Evolutionary conservation across 2,113 vertebrate species (phyloP), one percentile per base, ranked within the genome.

Genomic region (Nesospiza acunhae): DNA sequence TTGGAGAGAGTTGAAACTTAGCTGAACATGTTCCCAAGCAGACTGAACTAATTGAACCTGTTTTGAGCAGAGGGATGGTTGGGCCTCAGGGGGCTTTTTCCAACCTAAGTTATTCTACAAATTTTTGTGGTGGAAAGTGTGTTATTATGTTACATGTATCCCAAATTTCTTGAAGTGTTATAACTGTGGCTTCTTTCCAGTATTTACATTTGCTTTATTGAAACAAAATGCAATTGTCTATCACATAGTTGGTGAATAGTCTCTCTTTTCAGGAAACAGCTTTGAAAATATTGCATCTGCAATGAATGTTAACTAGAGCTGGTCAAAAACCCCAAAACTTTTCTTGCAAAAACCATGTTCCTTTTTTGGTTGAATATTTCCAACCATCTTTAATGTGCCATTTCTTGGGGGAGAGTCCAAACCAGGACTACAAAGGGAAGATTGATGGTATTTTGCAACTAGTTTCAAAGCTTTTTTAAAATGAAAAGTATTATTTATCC

Each of bases 321-420:
- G 46, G 68, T 92, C 46, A 90, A 94, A 97, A 96, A 59, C 16
- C 59, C 86, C 90, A 81, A 90, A 92, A 24, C 13, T 74, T 95
- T 96, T 93, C 83, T 84, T 84, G 63, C 30, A 92, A 84, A 94
- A 96, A 10, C 7, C 55, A 59, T 42, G 92, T 96, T 96, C 96
- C 96, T 90, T 94, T 94, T 96, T 92, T 86, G 79, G 86, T 77
- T 77, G 44, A 86, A 16, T 62, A 11, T 73, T 90, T 86, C 72
- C 33, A 89, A 15, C 55, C 59, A 44, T 84, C 19, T 88, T 73
- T 73, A 46, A 73, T 73, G 31, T 93, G 79, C 88, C 17, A 69
- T 77, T 95, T 95, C 41, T 27, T 85, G 46, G 68, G 92, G 94
- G 95, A 90, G 41, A 95, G 42, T 94, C 90, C 94, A 96, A 94